Percentiles rank a stretch among this genome's conserved stretches.
These are phyloP conservation scores for Tetropium fuscum DNA, from an alignment of 2,888 invertebrate species.

Conservation along the genomic window DNA sequence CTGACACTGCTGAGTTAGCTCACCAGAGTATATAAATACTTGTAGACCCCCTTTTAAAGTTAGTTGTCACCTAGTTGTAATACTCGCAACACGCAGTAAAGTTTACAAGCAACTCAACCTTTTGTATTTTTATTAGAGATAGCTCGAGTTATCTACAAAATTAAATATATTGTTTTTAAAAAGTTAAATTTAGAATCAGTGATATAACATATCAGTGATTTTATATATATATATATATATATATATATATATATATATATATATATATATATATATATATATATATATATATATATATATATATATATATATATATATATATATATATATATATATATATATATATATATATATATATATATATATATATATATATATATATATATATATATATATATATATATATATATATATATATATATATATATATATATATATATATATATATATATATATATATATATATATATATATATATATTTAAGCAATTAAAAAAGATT, in stretches of 20 bases:
- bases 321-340: not conserved
- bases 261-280: not conserved
- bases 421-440: not conserved
- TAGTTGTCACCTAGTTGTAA: too few relatives aligned
- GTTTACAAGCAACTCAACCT: too few relatives aligned
- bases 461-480: not conserved
- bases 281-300: not conserved
- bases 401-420: not conserved
- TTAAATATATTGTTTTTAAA: too few relatives aligned
- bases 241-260: not conserved
- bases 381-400: not conserved
- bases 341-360: not conserved
- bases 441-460: not conserved
- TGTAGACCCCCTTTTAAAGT: too few relatives aligned
- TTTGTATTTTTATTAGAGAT: too few relatives aligned
- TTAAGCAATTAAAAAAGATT: not conserved
- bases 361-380: not conserved
- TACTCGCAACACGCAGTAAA: too few relatives aligned
- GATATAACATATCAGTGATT: too few relatives aligned
- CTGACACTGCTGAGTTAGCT: too few relatives aligned
- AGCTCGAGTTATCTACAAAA: too few relatives aligned
- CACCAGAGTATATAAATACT: too few relatives aligned
- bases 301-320: not conserved
- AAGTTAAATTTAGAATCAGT: too few relatives aligned
- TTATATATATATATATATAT: not conserved